Conservation (phyloP, 2,888 invertebrate species). For the Ochropleura plecta region DNA sequence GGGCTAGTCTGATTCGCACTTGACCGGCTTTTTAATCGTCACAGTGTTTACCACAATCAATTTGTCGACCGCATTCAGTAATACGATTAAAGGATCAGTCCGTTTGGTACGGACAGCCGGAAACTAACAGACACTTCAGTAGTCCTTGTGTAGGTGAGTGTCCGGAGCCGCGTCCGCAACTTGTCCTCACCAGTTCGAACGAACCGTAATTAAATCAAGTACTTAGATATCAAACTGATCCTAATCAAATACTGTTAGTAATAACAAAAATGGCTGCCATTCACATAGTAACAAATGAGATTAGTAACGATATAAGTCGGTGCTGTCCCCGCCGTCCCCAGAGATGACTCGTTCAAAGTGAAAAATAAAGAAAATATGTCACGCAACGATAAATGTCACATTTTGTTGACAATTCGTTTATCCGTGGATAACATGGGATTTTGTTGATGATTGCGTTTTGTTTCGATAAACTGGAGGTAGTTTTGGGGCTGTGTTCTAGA, state of each 20-base stretch:
- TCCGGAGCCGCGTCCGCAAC: neutral
- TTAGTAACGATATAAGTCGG: constrained; percentile 39
- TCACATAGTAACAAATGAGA: constrained; percentile 37
- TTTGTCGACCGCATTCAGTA: neutral
- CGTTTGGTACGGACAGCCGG: neutral
- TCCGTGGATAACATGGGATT: constrained; percentile 55
- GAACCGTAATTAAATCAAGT: neutral
- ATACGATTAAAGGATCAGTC: neutral
- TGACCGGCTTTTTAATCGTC: constrained; percentile 2
- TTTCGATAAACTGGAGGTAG: constrained; percentile 25
- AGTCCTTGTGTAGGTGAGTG: neutral
- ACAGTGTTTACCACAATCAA: neutral
- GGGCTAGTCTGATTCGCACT: no score
- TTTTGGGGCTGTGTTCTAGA: neutral
- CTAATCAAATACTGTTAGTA: constrained; percentile 34
- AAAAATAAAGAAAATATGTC: constrained; percentile 66
- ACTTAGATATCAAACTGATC: constrained; percentile 9
- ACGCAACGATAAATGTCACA: constrained; percentile 62
- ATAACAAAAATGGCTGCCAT: constrained; percentile 30
- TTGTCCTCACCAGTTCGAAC: neutral
- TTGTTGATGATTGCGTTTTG: constrained; percentile 50
- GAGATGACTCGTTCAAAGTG: constrained; percentile 62
- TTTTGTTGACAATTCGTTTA: constrained; percentile 64
- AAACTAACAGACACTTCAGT: neutral
- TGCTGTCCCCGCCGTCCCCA: constrained; percentile 39